Base-by-base conservation (phyloP, 1,140 invertebrate genomes). In the Acromyrmex heyeri region DNA sequence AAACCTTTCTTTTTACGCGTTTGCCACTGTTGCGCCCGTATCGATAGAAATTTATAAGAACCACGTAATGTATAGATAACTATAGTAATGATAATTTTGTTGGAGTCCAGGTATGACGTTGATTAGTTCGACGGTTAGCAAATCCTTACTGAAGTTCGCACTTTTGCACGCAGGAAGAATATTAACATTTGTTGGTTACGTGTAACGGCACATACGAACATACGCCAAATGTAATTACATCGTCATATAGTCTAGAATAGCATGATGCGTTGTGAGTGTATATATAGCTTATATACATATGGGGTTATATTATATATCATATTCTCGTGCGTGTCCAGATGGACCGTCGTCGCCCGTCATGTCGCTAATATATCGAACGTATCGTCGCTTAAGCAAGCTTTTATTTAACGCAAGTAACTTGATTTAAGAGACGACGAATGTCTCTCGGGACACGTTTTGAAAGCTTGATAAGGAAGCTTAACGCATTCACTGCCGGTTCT, bases 171-270 rank as follows among this genome's bases (percentile, higher is more conserved):
- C 76, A 85, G 90, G 90, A 91, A 91, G 89, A 91, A 91, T 90
- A 88, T 91, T 77, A 91, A 91, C 85, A 91, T 62, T 73, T 88
- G 83, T 70, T 53, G 57, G 70, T 88, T 89, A 89, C 73, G 62
- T 86, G 67, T 87, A 62, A 88, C 85, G 83, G 89, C 87, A 69
- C 85, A 73, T 91, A 77, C 73, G 86, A 89, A 91, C 89, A 76
- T 89, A 91, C 92, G 91, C 83, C 88, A 73, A 87, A 91, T 93
- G 88, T 92, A 93, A 93, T 91, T 91, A 92, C 92, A 92, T 91
- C 87, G 90, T 92, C 89, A 86, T 90, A 91, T 91, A 93, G 0
- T 82, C 87, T 91, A 91, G 82, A 85, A 77, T 93, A 92, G 89
- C 91, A 83, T 91, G 87, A 90, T 90, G 88, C 53, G 73, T 67